These are phyloP conservation scores for Reinhardtius hippoglossoides DNA, from an alignment of 2,113 vertebrate species.

Conservation along the genomic window DNA sequence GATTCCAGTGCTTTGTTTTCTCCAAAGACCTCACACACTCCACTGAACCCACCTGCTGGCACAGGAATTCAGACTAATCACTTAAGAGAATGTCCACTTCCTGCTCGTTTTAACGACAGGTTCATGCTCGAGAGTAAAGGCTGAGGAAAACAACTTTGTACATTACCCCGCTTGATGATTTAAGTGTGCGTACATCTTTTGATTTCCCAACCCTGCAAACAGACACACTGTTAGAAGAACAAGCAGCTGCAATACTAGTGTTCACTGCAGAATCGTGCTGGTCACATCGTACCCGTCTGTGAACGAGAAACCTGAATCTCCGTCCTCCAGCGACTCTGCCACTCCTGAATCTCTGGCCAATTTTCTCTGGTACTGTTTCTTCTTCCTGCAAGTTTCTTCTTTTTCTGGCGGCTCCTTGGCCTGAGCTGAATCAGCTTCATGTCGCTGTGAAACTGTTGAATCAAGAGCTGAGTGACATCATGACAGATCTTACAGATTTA, in stretches of 20 bases:
- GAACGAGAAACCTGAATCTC: constrained; percentile 66
- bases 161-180: constrained; percentile 61
- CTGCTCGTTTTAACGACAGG: constrained; percentile 9
- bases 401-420: constrained; percentile 19
- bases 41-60: constrained; percentile 25
- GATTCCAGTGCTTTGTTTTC: constrained; percentile 7
- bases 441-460: constrained; percentile 28
- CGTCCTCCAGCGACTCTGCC: constrained; percentile 72
- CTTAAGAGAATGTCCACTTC: constrained; percentile 8
- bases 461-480: not conserved
- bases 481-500: not conserved
- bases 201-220: constrained; percentile 64
- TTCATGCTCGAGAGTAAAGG: not conserved
- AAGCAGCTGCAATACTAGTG: not conserved
- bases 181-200: constrained; percentile 44
- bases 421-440: constrained; percentile 24
- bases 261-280: not conserved
- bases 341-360: constrained; percentile 72
- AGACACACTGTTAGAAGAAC: constrained; percentile 16
- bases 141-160: not conserved
- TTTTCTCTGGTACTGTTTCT: constrained; percentile 55
- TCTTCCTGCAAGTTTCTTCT: constrained; percentile 47
- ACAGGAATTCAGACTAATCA: constrained; percentile 24
- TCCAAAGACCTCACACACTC: not conserved
- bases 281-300: constrained; percentile 56